Evolutionary conservation across 2,797 vertebrate genomes (phyloP).

Genomic region (Lagorchestes hirsutus): DNA sequence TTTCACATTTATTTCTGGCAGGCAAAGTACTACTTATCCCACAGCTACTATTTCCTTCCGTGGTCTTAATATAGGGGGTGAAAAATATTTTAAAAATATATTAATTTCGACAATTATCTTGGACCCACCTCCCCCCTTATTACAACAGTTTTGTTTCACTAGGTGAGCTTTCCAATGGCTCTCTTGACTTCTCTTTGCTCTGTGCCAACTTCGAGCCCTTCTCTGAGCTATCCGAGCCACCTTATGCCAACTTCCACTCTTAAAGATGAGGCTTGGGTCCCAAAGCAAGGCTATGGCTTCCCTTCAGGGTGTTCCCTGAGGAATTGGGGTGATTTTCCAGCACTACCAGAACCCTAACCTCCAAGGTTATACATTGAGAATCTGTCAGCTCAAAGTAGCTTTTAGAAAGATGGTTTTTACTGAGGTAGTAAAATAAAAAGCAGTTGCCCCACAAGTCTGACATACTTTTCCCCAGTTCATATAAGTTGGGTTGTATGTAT

Average conservation of each 20-base stretch:
- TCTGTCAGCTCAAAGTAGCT: neutral
- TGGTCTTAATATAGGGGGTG: neutral
- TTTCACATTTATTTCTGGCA: neutral
- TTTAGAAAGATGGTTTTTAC: neutral
- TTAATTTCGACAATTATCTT: neutral
- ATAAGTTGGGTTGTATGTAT: neutral
- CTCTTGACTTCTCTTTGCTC: neutral
- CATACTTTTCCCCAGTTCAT: neutral
- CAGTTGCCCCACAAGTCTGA: neutral
- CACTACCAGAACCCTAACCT: neutral
- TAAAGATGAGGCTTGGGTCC: neutral
- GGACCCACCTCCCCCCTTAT: neutral
- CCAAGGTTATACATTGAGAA: neutral
- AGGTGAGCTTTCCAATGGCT: neutral
- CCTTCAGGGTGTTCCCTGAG: neutral
- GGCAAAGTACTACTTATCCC: neutral
- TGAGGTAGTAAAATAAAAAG: neutral
- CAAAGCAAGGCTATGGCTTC: neutral
- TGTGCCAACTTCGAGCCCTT: neutral
- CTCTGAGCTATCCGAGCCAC: neutral
- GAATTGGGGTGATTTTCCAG: neutral
- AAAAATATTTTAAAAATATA: neutral
- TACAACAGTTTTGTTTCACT: neutral
- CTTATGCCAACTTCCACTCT: neutral
- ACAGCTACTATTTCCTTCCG: neutral